Percentiles rank a stretch among this genome's conserved stretches.
phyloP scores from a whole-genome alignment of 2,113 vertebrate genomes.

The Okapia johnstoni region DNA sequence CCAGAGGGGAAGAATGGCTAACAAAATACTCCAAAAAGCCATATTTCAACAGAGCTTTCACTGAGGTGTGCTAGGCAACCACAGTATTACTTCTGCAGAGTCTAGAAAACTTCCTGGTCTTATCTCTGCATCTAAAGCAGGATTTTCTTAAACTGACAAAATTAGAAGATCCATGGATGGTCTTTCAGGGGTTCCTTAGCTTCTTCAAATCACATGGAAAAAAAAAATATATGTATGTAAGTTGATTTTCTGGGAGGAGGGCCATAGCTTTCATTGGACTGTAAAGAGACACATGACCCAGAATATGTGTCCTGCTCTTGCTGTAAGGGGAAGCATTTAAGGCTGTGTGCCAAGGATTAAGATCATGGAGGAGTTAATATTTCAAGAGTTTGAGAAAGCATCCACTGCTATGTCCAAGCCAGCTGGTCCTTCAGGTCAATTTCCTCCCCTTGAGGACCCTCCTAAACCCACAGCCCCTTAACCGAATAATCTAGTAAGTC shows the following conservation, averaged over 20 bases:
- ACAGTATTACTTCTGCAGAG: not conserved
- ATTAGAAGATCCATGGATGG: not conserved
- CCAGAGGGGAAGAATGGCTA: not conserved
- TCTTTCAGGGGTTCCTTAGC: not conserved
- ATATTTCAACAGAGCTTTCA: not conserved
- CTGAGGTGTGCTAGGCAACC: not conserved
- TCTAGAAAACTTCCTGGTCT: not conserved
- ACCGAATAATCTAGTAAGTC: slow-evolving; percentile 70
- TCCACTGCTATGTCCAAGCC: slow-evolving; percentile 34
- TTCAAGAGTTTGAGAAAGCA: not conserved
- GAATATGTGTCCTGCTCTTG: not conserved
- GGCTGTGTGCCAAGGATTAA: not conserved
- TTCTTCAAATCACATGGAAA: not conserved
- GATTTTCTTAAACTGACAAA: not conserved
- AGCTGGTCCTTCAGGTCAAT: slow-evolving; percentile 52
- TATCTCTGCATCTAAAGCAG: not conserved
- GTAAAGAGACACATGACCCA: not conserved
- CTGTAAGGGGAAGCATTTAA: accelerated
- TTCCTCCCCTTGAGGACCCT: not conserved
- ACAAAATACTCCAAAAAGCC: not conserved
- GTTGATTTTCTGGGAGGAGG: not conserved
- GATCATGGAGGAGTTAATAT: not conserved
- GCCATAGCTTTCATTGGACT: not conserved
- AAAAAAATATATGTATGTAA: not conserved
- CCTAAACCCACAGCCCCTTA: not conserved